Base-by-base conservation (phyloP, 2,797 vertebrate species). In the Neosilurus mollespiculum region DNA sequence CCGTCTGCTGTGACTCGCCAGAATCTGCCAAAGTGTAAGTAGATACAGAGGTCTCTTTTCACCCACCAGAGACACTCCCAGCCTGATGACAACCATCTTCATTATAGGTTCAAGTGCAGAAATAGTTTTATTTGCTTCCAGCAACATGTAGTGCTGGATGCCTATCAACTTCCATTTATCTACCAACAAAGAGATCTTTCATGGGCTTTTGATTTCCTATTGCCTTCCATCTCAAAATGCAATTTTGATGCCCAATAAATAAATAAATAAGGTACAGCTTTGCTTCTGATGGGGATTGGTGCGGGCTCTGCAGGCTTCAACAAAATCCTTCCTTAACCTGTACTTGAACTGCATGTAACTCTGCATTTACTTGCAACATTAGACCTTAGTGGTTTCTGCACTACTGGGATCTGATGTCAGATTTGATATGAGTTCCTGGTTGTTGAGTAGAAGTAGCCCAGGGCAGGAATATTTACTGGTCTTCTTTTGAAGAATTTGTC, bases 21-120 rank as follows among this genome's bases (percentile, higher is more conserved):
- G 82, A 83, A 66, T 73, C 88, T 77, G 69, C 73, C 59, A 80
- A 84, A 62, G 62, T 85, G 89, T 89, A 89, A 89, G 89, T 86
- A 69, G 84, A 83, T 80, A 85, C 78, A 20, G 80, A 81, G 53
- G 80, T 73, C 80, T 80, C 22, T 84, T 71, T 66, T 75, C 58
- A 79, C 78, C 77, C 70, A 85, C 86, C 62, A 73, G 30, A 62
- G 65, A 78, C 75, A 75, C 78, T 85, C 79, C 72, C 56, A 80
- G 72, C 72, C 81, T 30, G 71, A 64, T 78, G 70, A 81, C 77
- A 80, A 56, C 14, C 67, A 81, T 82, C 73, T 73, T 69, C 56
- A 73, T 72, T 77, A 77, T 58, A 78, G 75, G 84, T 80, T 83
- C 58, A 80, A 80, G 67, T 84, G n/a, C 64, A 73, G 24, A 58